Evolutionary conservation across 2,113 vertebrate genomes (phyloP).

Genomic region (Hippocampus comes): DNA sequence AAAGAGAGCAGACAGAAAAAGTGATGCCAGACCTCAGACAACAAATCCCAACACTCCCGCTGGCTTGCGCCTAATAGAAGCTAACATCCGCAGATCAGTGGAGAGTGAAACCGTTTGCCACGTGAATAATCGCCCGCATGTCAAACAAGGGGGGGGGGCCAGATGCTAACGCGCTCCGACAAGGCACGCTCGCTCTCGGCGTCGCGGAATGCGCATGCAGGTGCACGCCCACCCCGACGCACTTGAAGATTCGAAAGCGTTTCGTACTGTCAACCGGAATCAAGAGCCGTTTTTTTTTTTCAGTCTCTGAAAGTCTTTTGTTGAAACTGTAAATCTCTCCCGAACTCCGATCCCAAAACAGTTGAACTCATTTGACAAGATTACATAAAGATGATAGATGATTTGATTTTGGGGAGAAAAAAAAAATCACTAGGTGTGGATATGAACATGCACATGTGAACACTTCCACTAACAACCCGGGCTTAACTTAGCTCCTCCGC

Average conservation of each 20-base stretch:
- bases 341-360: not conserved
- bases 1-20: not conserved
- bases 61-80: conserved; percentile 32
- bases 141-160: conserved; percentile 37
- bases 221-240: conserved; percentile 15
- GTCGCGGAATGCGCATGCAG: conserved; percentile 36
- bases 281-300: not conserved
- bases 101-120: conserved; percentile 62
- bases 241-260: not conserved
- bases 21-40: conserved; percentile 47
- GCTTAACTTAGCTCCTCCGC: not conserved
- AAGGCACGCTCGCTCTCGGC: conserved; percentile 61
- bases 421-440: not conserved
- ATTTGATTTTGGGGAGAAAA: not conserved
- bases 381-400: not conserved
- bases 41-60: conserved; percentile 36
- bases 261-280: not conserved
- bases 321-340: not conserved
- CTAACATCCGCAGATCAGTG: conserved; percentile 48
- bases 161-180: conserved; percentile 65
- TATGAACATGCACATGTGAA: not conserved
- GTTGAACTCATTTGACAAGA: not conserved
- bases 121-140: conserved; percentile 63
- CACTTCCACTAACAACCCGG: not conserved
- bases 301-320: not conserved